Evolutionary conservation across 2,888 invertebrate species (phyloP), one percentile per base, ranked within the genome.

Genomic region (Philereme transversata): DNA sequence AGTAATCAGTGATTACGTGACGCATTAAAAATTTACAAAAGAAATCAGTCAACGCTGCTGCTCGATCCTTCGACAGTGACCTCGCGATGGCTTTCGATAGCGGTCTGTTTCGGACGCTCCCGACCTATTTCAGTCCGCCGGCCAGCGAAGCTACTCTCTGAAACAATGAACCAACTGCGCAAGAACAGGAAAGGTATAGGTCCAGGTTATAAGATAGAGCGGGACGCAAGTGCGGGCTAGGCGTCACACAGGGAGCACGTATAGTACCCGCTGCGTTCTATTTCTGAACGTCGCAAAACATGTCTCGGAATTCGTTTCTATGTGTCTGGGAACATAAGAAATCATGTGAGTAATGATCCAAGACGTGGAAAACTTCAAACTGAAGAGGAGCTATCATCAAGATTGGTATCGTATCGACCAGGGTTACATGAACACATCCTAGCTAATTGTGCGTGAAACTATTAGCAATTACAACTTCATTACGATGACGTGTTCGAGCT

Each of bases 271-370:
- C 89, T 88, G 84, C 84, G 86, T 86, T 88, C 90, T 91, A 91
- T 91, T 91, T 90, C 83, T 84, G 89, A 80, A 72, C 90, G 90
- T 90, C 90, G 90, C 90, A 82, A 84, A 89, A 89, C 89, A 90
- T 90, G 91, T 91, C 91, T 91, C 91, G 91, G 90, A 90, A 90
- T 90, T 88, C 88, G 87, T 87, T 90, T 88, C 88, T 88, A 84
- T 84, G 85, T 88, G 89, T 91, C 90, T 90, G 87, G 86, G 83
- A 88, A 86, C 84, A 89, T 88, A 81, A 87, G 82, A 84, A 88
- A 88, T 89, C 88, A 90, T 88, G 90, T 90, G 90, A 90, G 89
- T 90, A 89, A 91, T 88, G 86, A 84, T 84, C 78, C 72, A 73
- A 64, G 73, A 75, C 59, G 62, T 60, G 54, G 36, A 49, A 47